Conservation (phyloP, 1,140 invertebrate species). For the Trichonephila clavipes region DNA sequence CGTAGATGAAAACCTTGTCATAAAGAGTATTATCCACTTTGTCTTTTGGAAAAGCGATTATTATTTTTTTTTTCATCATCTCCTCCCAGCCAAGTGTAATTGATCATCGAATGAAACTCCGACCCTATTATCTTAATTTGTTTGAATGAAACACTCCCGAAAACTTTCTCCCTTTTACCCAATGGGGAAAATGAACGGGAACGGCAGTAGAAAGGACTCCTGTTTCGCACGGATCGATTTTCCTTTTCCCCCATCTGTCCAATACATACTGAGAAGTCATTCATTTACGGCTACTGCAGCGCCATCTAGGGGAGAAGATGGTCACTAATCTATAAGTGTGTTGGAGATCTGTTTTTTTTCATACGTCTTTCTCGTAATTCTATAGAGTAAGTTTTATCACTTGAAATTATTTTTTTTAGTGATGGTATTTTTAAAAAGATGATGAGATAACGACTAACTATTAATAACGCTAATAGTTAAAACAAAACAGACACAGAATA, state of each 20-base stretch:
- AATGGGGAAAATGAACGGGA: conserved; percentile 48
- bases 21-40: neutral
- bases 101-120: conserved; percentile 42
- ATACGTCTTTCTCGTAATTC: no score
- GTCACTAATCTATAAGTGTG: neutral
- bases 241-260: conserved; percentile 34
- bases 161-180: conserved; percentile 42
- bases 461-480: no score
- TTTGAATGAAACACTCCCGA: conserved; percentile 24
- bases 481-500: no score
- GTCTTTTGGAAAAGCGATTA: neutral
- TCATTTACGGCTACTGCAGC: neutral
- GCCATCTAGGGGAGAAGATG: neutral
- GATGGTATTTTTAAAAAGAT: no score
- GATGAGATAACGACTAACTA: no score
- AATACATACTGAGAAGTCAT: conserved; percentile 35
- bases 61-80: neutral
- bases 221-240: conserved; percentile 9
- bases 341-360: no score
- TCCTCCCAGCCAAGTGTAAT: conserved; percentile 36
- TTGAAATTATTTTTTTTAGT: no score
- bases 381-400: no score
- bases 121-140: conserved; percentile 60
- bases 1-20: neutral
- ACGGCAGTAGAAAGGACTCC: conserved; percentile 31